Percentiles rank a stretch among this genome's conserved stretches.
phyloP scores from a whole-genome alignment of 2,113 vertebrate genomes.

The Amblyornis subalaris region DNA sequence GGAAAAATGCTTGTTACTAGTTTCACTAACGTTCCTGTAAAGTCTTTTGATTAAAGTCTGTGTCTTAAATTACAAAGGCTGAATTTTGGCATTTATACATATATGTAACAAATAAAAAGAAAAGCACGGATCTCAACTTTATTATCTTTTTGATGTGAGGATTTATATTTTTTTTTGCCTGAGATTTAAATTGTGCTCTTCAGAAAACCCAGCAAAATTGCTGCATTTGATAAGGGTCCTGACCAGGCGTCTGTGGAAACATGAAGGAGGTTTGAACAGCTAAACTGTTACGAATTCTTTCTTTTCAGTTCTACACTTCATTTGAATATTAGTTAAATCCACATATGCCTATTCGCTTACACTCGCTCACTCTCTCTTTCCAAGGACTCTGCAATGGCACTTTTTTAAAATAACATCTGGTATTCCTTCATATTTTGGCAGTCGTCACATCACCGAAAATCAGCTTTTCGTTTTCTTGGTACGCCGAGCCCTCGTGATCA shows the following conservation, averaged over 20 bases:
- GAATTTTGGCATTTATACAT: neutral
- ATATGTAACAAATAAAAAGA: neutral
- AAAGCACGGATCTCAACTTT: neutral
- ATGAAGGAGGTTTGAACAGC: neutral
- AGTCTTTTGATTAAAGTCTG: neutral
- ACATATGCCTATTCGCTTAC: neutral
- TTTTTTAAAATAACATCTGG: conserved; percentile 64
- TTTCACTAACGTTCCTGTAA: neutral
- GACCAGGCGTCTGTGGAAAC: neutral
- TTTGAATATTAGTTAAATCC: conserved; percentile 51
- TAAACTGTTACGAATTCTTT: conserved; percentile 6
- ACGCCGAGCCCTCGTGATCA: neutral
- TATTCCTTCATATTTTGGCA: conserved; percentile 62
- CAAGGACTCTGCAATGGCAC: conserved; percentile 35
- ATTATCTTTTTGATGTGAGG: neutral
- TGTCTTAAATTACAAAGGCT: neutral
- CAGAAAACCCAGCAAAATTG: neutral
- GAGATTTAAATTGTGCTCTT: neutral
- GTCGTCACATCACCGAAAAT: conserved; percentile 34
- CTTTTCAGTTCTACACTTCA: conserved; percentile 15
- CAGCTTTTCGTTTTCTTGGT: conserved; percentile 45
- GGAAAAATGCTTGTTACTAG: neutral
- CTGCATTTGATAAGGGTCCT: conserved; percentile 2
- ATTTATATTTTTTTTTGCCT: neutral
- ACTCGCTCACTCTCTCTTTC: neutral